Base-by-base conservation (phyloP, 2,797 vertebrate species). In the Cyclopterus lumpus region DNA sequence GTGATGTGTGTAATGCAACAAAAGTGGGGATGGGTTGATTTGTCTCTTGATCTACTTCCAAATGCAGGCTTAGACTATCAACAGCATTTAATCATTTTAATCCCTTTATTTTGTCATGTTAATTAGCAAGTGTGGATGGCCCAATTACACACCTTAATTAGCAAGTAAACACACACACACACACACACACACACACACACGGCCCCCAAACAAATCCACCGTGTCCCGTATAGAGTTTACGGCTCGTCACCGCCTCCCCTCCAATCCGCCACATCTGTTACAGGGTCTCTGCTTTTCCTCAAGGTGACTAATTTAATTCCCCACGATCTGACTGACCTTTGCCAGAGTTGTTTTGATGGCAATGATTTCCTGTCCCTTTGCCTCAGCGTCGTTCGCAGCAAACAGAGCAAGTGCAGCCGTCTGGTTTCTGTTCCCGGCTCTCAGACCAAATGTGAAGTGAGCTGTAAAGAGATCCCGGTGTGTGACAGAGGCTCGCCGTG, bases 341-440 rank as follows among this genome's bases (percentile, higher is more conserved):
- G 93, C 94, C 92, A 91, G 92, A 95, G 94, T 93, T 96, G 94
- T 95, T 98, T 96, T 96, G 93, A 94, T 86, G 94, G 84, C 95
- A 97, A 97, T 94, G 97, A 98, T 97, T 98, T 98, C 93, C 96
- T 98, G 96, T 98, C 97, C 90, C 91, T 94, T 95, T 93, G 91
- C 91, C 89, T 97, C 94, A 94, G 93, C 74, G 92, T 72, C 91
- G 72, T 5, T 40, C 3, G 81, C 92, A 90, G 90, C 82, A 91
- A 92, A 90, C 83, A 65, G 87, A 90, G 89, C 93, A 93, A 95
- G 91, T 86, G 91, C 67, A 82, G 75, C 72, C 87, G 88, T 85
- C 91, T 94, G 85, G 91, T 95, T 93, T 91, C 90, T 90, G 86
- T 94, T 75, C 90, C 88, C 74, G 75, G 84, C 89, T 82, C 90